Conservation (phyloP, 2,113 vertebrate genomes). For the Rana temporaria region DNA sequence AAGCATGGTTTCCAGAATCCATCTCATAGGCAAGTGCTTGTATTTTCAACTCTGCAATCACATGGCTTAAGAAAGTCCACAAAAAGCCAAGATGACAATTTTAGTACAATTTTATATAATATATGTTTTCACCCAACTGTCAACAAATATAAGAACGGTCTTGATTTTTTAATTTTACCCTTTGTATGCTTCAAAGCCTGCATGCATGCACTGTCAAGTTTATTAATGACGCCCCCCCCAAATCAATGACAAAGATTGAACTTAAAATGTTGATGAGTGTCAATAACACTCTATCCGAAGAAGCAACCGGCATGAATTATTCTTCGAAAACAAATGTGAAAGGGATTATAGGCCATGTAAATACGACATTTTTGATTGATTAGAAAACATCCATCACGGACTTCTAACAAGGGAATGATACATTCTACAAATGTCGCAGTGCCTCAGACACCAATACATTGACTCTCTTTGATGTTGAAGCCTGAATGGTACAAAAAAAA, state of each 20-base stretch:
- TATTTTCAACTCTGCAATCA: no score
- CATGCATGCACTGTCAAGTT: constrained; percentile 1
- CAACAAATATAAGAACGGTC: no score
- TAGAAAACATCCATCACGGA: constrained; percentile 41
- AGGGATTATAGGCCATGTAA: constrained; percentile 25
- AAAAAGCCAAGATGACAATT: no score
- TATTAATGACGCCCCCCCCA: neutral
- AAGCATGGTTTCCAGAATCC: no score
- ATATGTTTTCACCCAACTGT: no score
- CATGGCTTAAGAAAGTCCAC: no score
- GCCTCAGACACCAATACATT: neutral
- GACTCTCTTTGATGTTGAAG: neutral
- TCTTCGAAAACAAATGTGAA: constrained; percentile 8
- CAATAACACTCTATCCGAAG: constrained; percentile 11
- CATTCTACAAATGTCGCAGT: constrained; percentile 22
- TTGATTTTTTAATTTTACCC: no score
- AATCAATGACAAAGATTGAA: constrained; percentile 21
- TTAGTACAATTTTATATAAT: no score
- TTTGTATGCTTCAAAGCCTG: neutral
- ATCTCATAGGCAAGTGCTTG: no score
- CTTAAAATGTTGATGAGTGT: constrained; percentile 26
- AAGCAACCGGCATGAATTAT: neutral
- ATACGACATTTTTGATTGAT: constrained; percentile 36
- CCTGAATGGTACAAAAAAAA: neutral
- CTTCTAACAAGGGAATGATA: constrained; percentile 16